Base-by-base conservation (phyloP, 2,797 vertebrate genomes). In the Amniataba percoides region DNA sequence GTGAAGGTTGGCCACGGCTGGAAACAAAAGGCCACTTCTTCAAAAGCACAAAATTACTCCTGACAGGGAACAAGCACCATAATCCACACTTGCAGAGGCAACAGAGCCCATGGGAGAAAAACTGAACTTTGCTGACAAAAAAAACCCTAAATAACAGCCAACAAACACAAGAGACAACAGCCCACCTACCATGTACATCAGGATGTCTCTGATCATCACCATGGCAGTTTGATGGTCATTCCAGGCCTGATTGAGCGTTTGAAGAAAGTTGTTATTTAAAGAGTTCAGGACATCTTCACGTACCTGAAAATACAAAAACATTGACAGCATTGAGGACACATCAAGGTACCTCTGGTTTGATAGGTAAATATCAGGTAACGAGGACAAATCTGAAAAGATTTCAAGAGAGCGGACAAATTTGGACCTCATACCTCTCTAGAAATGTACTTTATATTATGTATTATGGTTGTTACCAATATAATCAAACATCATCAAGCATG, bases 161-260 rank as follows among this genome's bases (percentile, higher is more conserved):
- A n/a, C n/a, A n/a, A n/a, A 67, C 7, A 48, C 42, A 46, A 48
- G 16, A 52, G 15, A 57, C 23, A 23, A 19, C 5, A 52, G 57
- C 15, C 6, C 74, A 95, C 96, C 79, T 87, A 99, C 97, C 98
- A 99, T 98, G 84, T 99, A 98, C 97, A 99, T 99, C 78, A 99
- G 92, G 88, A 99, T 99, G 92, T 99, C 97, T 96, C 97, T 95
- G 90, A 98, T 99, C 97, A 99, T 98, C 81, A 98, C 97, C 97
- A 99, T 99, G 16, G 97, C 97, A 1, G 97, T 98, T 81, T 98
- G 97, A 93, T 99, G 97, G 93, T 99, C 97, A 90, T 98, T 98
- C 98, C 98, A 99, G 0, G 97, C 97, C 93, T 97, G 97, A 89
- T 98, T 98, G 93, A 99, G 92, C 70, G 97, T 97, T 95, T 98